A percentile compares a stretch with the other conserved stretches of the same genome.
Evolutionary conservation across 37 sponge, comb jelly and placozoan species (phyloP).

Genomic region (Chondrosia reniformis): DNA sequence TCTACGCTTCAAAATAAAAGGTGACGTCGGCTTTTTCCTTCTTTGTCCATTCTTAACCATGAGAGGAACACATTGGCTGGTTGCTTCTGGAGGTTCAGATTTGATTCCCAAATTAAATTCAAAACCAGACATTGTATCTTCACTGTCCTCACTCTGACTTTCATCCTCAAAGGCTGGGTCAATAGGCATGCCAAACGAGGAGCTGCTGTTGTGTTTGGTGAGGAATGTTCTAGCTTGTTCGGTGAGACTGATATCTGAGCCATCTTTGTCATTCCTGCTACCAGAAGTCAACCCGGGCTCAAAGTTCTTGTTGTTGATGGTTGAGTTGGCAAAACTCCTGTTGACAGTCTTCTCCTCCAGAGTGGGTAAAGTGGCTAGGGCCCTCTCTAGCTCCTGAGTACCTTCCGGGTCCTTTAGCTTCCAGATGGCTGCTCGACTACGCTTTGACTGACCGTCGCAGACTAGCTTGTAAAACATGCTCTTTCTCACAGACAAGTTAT

Average conservation of each 20-base stretch:
- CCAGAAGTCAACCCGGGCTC: neutral
- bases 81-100: neutral
- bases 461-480: slow-evolving; percentile 65
- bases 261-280: neutral
- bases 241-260: neutral
- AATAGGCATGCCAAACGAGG: neutral
- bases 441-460: slow-evolving; percentile 38
- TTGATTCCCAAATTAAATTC: neutral
- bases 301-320: neutral
- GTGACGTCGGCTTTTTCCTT: neutral
- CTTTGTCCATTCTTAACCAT: neutral
- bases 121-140: neutral
- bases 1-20: slow-evolving; percentile 4
- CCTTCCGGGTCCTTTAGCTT: slow-evolving; percentile 56
- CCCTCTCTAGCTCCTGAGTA: slow-evolving; percentile 49
- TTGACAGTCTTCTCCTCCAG: slow-evolving; percentile 7
- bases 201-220: neutral
- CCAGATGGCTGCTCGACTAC: slow-evolving; percentile 65
- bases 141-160: neutral
- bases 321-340: neutral
- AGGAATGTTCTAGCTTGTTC: slow-evolving; percentile 12
- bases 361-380: slow-evolving; percentile 36
- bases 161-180: neutral
- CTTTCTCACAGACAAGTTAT: slow-evolving; percentile 79
- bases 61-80: neutral